Base-by-base conservation (phyloP, 35 echinoderm and acorn worm genomes). In the Strongylocentrotus purpuratus region DNA sequence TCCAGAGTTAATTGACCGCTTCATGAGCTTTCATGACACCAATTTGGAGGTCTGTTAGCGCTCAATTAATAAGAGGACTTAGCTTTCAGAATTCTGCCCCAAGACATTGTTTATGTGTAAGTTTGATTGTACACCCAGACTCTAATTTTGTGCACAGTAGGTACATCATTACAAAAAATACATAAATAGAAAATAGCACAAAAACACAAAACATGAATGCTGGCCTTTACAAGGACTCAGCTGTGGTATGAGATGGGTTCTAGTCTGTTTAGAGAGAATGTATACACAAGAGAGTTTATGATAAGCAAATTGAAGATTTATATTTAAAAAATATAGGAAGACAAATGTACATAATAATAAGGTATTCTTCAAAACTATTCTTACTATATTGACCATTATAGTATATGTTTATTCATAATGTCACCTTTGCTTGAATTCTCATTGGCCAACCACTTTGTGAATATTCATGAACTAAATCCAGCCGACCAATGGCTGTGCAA, bases 331-430 rank as follows among this genome's bases (percentile, higher is more conserved):
- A 46, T 89, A 45, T 89, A 89, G 45, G 45, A 89, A 89, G 45
- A 89, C 86, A 45, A 33, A 18, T 89, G 87, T 89, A 89, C 45
- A 89, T 89, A 89, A 33, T 89, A 89, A 33, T 89, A 89, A 45
- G 45, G 87, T 45, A 46, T 45, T 89, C 87, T 46, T 89, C 45
- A 18, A 89, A 46, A 89, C 32, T 89, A 46, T 46, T 89, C 45
- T 89, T 33, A 89, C 45, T 89, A 46, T 78, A 46, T 89, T 46
- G 87, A 89, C 87, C 87, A 89, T 46, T 87, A 46, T 89, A 89
- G 25, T 86, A 89, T 45, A 33, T 89, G 87, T 46, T 89, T 45
- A 33, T 89, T 89, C 65, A 28, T 78, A 18, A 78, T 22, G 87
- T 89, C 87, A 89, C 87, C 87, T 45, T 46, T 33, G 45, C 87